phyloP scores from a whole-genome alignment of 1,140 invertebrate genomes.

The Mylabris phalerata region DNA sequence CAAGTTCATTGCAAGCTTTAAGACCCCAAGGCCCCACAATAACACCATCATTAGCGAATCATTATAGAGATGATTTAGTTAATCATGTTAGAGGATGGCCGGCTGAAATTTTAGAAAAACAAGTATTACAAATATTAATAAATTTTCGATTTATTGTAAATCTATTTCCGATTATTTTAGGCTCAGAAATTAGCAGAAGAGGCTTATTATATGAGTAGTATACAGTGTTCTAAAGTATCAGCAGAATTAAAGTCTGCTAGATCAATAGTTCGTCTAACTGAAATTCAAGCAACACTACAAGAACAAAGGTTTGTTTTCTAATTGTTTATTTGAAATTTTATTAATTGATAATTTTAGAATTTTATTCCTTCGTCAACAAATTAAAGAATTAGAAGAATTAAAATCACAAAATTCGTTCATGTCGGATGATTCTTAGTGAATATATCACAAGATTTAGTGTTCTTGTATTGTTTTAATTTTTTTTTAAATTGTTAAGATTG shows the following conservation, averaged over 20 bases:
- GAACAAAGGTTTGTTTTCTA: conserved; percentile 81
- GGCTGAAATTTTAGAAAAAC: conserved; percentile 85
- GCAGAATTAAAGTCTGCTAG: conserved; percentile 91
- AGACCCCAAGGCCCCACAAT: conserved; percentile 47
- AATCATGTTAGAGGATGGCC: conserved; percentile 88
- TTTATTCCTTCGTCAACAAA: conserved; percentile 86
- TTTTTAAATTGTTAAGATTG: neutral
- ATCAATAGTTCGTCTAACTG: conserved; percentile 86
- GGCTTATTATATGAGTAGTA: conserved; percentile 73
- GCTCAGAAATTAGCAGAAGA: conserved; percentile 80
- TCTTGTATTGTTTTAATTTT: conserved; percentile 27
- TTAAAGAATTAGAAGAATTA: conserved; percentile 79
- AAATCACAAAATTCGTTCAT: conserved; percentile 90
- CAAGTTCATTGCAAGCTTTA: conserved; percentile 41
- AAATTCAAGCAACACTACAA: conserved; percentile 94
- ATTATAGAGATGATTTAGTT: conserved; percentile 85
- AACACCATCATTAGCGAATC: conserved; percentile 83
- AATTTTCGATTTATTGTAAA: neutral
- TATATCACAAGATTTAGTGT: conserved; percentile 33
- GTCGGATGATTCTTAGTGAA: conserved; percentile 58
- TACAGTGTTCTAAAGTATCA: conserved; percentile 87
- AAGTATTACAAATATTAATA: conserved; percentile 53
- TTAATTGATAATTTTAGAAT: conserved; percentile 55
- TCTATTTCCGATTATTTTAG: conserved; percentile 46
- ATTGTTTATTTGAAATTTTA: conserved; percentile 3